Evolutionary conservation across 2,797 vertebrate genomes (phyloP).

Genomic region (Synanceia verrucosa): DNA sequence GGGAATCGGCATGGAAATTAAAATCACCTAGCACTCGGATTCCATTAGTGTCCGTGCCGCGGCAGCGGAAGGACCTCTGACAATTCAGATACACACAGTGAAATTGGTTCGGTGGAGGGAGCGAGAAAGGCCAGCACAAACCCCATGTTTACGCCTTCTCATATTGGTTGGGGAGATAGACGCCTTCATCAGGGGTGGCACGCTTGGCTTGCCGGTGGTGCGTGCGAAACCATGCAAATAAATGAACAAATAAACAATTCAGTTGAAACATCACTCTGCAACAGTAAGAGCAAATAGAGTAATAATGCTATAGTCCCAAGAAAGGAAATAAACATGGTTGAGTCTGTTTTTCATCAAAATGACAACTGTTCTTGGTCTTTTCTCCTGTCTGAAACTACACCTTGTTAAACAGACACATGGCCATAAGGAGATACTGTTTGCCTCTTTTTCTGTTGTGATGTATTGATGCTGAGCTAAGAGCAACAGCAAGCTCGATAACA

Average conservation of each 20-base stretch:
- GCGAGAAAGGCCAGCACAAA: conserved; percentile 69
- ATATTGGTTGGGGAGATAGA: conserved; percentile 79
- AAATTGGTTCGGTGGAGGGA: conserved; percentile 81
- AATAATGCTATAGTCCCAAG: conserved; percentile 75
- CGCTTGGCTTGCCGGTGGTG: conserved; percentile 77
- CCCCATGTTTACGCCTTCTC: conserved; percentile 74
- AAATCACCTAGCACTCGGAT: conserved; percentile 85
- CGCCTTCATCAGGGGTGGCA: conserved; percentile 81
- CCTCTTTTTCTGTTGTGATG: conserved; percentile 25
- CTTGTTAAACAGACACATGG: conserved; percentile 58
- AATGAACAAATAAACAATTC: conserved; percentile 85
- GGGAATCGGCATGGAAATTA: conserved; percentile 87
- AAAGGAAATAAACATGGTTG: conserved; percentile 73
- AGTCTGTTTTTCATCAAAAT: conserved; percentile 47
- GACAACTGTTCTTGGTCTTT: conserved; percentile 49
- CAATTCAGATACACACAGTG: conserved; percentile 83
- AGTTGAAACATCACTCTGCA: conserved; percentile 72
- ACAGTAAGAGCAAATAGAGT: conserved; percentile 77
- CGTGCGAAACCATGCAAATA: conserved; percentile 82
- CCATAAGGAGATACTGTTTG: conserved; percentile 53
- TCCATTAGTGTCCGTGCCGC: conserved; percentile 82
- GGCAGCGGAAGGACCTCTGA: conserved; percentile 83
- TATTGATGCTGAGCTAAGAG: conserved; percentile 59
- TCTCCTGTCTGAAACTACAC: conserved; percentile 48
- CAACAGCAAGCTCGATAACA: conserved; percentile 48